Evolutionary conservation across 2,888 invertebrate species (phyloP).

Genomic region (Heteromyza rotundicornis): DNA sequence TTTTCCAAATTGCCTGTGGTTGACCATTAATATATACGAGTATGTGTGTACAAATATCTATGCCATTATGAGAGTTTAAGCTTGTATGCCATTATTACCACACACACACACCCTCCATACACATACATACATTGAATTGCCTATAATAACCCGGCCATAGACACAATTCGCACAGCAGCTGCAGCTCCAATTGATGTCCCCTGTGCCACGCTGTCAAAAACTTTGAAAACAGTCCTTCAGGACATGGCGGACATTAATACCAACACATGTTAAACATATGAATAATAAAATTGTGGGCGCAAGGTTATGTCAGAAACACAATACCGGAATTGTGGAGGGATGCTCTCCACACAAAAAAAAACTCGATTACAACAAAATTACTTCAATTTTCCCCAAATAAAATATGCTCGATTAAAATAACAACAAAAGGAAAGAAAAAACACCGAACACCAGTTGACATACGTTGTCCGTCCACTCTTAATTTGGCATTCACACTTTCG

Average conservation of each 20-base stretch:
- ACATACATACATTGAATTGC: no score
- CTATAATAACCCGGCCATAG: no score
- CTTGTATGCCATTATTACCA: no score
- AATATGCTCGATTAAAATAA: no score
- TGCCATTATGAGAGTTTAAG: no score
- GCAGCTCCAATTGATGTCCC: neutral
- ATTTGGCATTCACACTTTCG: neutral
- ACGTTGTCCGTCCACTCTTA: no score
- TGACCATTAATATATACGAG: slow-evolving; percentile 48
- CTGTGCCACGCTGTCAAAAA: neutral
- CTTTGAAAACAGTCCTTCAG: slow-evolving; percentile 2
- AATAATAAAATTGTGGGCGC: neutral
- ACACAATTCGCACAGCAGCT: no score
- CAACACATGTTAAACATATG: slow-evolving; percentile 7
- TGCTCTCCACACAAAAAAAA: neutral
- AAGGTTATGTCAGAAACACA: neutral
- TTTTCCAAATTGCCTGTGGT: slow-evolving; percentile 54
- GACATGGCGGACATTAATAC: neutral
- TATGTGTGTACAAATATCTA: slow-evolving; percentile 29
- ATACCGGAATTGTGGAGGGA: neutral
- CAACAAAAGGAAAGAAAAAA: no score
- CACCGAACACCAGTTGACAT: no score
- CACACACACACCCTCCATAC: no score
- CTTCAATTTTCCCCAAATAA: neutral
- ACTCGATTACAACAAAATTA: neutral